These are phyloP conservation scores for Scotopteryx bipunctaria DNA, from an alignment of 2,888 invertebrate genomes.

Conservation along the genomic window DNA sequence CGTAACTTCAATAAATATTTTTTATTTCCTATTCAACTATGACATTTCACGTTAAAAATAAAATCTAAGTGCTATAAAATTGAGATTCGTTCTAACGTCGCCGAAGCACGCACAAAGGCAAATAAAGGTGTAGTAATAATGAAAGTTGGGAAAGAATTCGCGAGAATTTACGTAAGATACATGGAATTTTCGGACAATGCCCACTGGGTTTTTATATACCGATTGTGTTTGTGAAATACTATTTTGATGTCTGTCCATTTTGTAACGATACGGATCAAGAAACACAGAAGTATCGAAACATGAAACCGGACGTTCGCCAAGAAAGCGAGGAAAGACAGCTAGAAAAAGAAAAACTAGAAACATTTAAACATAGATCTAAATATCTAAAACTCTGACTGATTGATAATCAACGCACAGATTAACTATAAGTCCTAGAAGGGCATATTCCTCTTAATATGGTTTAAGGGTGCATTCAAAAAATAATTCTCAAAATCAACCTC, in stretches of 20 bases:
- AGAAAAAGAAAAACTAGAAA: neutral
- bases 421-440: neutral
- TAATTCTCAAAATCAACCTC: no score
- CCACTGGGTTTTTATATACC: slow-evolving; percentile 37
- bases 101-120: slow-evolving; percentile 46
- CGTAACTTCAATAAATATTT: slow-evolving; percentile 3
- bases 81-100: slow-evolving; percentile 24
- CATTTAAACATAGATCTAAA: neutral
- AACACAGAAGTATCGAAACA: slow-evolving; percentile 4
- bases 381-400: neutral
- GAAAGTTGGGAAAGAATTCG: slow-evolving; percentile 60
- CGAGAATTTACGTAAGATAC: slow-evolving; percentile 51
- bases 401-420: neutral
- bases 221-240: slow-evolving; percentile 35
- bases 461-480: no score
- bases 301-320: slow-evolving; percentile 1
- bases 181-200: slow-evolving; percentile 42
- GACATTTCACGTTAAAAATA: slow-evolving; percentile 13
- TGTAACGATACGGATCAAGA: slow-evolving; percentile 9
- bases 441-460: no score
- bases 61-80: slow-evolving; percentile 16
- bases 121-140: slow-evolving; percentile 52
- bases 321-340: neutral
- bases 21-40: slow-evolving; percentile 8
- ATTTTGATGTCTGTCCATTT: slow-evolving; percentile 22